Conservation (phyloP, 2,797 vertebrate species). For the Sebastes trivittatus region DNA sequence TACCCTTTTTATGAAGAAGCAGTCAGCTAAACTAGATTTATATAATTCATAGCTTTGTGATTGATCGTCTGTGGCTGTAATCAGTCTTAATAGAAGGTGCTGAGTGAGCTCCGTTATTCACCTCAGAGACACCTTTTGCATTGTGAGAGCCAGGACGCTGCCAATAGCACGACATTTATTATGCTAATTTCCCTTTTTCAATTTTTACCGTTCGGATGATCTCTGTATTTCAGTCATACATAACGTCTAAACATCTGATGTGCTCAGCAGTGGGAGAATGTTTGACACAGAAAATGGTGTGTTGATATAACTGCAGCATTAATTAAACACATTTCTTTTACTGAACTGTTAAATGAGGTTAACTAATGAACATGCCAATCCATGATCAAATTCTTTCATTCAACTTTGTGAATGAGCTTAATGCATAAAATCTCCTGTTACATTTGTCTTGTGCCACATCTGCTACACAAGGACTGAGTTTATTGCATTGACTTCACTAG, state of each 20-base stretch:
- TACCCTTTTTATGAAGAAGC: slow-evolving; percentile 44
- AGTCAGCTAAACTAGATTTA: slow-evolving; percentile 11
- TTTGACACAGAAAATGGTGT: slow-evolving; percentile 30
- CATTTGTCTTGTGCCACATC: neutral
- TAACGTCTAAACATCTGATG: slow-evolving; percentile 28
- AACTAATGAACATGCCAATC: slow-evolving; percentile 17
- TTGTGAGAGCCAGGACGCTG: slow-evolving; percentile 23
- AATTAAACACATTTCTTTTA: slow-evolving; percentile 14
- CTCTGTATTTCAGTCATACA: slow-evolving; percentile 17
- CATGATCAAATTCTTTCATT: neutral
- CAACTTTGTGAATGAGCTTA: neutral
- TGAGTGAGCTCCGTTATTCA: slow-evolving; percentile 54
- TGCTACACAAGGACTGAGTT: neutral
- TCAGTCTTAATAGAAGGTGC: slow-evolving; percentile 48
- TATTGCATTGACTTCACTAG: slow-evolving; percentile 2
- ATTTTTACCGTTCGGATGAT: slow-evolving; percentile 15
- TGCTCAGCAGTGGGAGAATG: slow-evolving; percentile 13
- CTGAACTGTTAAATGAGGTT: slow-evolving; percentile 27
- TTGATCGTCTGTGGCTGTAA: slow-evolving; percentile 53
- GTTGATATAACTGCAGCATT: slow-evolving; percentile 47
- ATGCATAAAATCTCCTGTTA: neutral
- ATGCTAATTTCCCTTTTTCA: slow-evolving; percentile 52
- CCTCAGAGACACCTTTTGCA: slow-evolving; percentile 38
- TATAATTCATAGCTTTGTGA: slow-evolving; percentile 26
- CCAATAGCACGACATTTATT: slow-evolving; percentile 50